Evolutionary conservation across 2,113 vertebrate genomes (phyloP).

Genomic region (Atherinomorus stipes): DNA sequence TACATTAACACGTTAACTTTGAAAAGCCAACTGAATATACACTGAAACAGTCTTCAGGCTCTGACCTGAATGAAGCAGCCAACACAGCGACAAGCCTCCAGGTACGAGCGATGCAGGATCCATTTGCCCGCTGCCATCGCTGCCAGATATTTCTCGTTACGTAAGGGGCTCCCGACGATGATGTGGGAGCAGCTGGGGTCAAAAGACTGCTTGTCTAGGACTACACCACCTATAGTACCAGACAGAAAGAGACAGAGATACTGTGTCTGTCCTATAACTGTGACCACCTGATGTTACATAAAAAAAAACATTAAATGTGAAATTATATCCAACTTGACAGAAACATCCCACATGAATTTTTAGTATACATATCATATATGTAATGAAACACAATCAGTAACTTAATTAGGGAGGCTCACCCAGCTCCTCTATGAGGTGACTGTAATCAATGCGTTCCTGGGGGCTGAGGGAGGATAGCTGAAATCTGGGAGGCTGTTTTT

Average conservation of each 20-base stretch:
- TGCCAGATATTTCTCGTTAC: conserved; percentile 97
- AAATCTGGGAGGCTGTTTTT: conserved; percentile 85
- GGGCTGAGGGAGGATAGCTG: conserved; percentile 96
- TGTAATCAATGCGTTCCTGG: conserved; percentile 96
- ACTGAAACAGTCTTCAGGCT: not conserved
- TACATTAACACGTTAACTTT: too few species aligned
- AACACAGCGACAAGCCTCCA: conserved; percentile 90
- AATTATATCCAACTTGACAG: too few species aligned
- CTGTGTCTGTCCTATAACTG: too few species aligned
- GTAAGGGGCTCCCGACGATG: conserved; percentile 93
- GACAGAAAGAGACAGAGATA: not conserved
- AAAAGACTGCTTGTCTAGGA: conserved; percentile 95
- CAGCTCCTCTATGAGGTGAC: conserved; percentile 94
- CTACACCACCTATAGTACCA: conserved; percentile 84
- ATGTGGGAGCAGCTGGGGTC: conserved; percentile 96
- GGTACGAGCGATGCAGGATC: conserved; percentile 96
- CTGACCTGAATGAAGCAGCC: conserved; percentile 87
- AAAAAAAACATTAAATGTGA: too few species aligned
- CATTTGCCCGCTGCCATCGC: conserved; percentile 97
- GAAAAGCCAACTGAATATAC: too few species aligned
- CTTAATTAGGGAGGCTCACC: conserved; percentile 80
- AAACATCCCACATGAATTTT: too few species aligned
- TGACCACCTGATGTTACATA: too few species aligned
- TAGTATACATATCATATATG: too few species aligned
- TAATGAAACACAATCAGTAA: not conserved